Percentiles rank a stretch among this genome's conserved stretches.
Evolutionary conservation across 2,797 vertebrate genomes (phyloP).

Genomic region (Acestrorhynchus altus): DNA sequence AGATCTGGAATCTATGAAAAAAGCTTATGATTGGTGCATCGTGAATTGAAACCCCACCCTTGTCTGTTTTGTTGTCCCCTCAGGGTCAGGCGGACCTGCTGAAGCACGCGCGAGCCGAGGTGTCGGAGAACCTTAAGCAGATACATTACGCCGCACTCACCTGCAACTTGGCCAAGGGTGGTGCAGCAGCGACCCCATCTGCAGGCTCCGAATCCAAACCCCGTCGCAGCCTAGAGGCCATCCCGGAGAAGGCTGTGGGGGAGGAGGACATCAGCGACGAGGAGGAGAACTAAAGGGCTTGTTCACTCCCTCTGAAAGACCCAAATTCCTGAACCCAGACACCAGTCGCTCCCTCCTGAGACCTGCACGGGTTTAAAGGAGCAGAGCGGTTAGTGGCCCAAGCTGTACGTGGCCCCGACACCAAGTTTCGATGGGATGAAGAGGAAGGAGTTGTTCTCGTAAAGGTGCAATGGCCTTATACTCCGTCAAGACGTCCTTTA

Average conservation of each 20-base stretch:
- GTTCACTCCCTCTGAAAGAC: constrained; percentile 12
- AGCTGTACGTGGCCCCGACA: not conserved
- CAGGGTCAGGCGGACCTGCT: constrained; percentile 96
- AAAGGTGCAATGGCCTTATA: constrained; percentile 14
- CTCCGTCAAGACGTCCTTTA: not conserved
- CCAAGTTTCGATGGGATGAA: constrained; percentile 14
- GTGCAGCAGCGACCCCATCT: constrained; percentile 63
- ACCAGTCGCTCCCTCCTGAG: not conserved
- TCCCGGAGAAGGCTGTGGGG: constrained; percentile 84
- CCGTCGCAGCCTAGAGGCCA: constrained; percentile 86
- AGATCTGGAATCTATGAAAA: too few relatives aligned
- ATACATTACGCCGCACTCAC: constrained; percentile 93
- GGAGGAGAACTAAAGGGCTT: constrained; percentile 65
- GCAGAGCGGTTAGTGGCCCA: not conserved
- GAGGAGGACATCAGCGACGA: constrained; percentile 78
- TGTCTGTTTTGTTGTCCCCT: constrained; percentile 24
- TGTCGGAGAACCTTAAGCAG: constrained; percentile 95
- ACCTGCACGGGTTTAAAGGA: not conserved
- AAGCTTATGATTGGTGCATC: not conserved
- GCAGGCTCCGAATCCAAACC: constrained; percentile 74
- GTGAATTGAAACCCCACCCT: not conserved
- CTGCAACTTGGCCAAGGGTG: constrained; percentile 87
- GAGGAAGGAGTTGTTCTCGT: constrained; percentile 3
- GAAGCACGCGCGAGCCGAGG: constrained; percentile 92
- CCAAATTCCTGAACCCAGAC: constrained; percentile 9